These are phyloP conservation scores for Ornithoptera alexandrae DNA, from an alignment of 2,888 invertebrate species.

Conservation along the genomic window DNA sequence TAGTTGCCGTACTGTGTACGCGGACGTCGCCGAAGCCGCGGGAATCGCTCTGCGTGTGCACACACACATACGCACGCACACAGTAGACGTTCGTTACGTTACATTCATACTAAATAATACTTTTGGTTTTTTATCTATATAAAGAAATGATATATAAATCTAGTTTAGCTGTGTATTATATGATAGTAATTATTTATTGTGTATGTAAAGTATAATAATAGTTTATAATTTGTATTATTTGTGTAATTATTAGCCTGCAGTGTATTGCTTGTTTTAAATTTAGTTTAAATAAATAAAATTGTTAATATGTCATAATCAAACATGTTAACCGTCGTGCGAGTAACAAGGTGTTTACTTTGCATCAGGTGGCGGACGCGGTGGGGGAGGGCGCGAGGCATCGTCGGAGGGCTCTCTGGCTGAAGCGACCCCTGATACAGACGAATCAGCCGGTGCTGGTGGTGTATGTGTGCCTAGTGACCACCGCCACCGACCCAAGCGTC, in stretches of 20 bases:
- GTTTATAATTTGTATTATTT: neutral
- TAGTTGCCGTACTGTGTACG: neutral
- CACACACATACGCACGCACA: neutral
- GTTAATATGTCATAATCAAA: neutral
- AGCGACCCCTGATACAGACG: slow-evolving; percentile 87
- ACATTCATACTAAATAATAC: neutral
- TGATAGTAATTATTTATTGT: neutral
- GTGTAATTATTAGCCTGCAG: slow-evolving; percentile 8
- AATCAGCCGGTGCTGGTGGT: slow-evolving; percentile 76
- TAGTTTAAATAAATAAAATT: neutral
- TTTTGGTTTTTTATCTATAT: neutral
- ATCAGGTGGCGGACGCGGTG: slow-evolving; percentile 44
- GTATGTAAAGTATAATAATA: neutral
- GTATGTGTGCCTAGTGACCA: slow-evolving; percentile 57
- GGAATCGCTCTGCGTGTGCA: too few species aligned
- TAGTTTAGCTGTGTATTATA: neutral
- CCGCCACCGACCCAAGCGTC: slow-evolving; percentile 69
- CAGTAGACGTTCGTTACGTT: neutral
- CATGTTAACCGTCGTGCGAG: neutral
- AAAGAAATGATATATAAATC: neutral
- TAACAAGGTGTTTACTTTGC: slow-evolving; percentile 6
- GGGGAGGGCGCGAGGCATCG: slow-evolving; percentile 73
- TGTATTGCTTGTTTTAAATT: neutral
- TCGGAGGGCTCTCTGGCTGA: slow-evolving; percentile 86
- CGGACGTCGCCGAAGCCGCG: too few species aligned